Evolutionary conservation across 2,888 invertebrate species (phyloP), one percentile per base, ranked within the genome.

Genomic region (Exocentrus adspersus): DNA sequence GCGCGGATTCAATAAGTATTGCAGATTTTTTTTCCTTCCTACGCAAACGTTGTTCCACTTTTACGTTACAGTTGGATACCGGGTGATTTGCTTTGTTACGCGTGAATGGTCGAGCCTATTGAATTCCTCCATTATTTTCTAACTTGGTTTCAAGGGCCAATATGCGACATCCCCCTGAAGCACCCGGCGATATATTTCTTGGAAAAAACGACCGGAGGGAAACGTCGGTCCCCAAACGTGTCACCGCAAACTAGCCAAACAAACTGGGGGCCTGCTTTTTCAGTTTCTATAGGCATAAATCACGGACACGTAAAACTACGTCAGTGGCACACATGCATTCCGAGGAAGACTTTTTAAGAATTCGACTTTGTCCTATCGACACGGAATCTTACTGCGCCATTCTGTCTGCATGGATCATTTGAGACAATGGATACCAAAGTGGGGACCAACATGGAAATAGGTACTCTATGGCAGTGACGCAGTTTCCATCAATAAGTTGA

Each of bases 271-370:
- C 45, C 43, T 46, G 30, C 48, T 57, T 62, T 65, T 59, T 51
- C 52, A 50, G 54, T 58, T 57, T 42, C 24, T 21, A n/a, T n/a
- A 30, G 62, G 46, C 58, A 69, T 69, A 69, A 69, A 69, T 69
- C 69, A 69, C 65, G 60, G 62, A 62, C 67, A 60, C 65, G 56
- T 62, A n/a, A n/a, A 60, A 63, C 64, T 62, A 65, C 57, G 69
- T 69, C 67, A 67, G 64, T 60, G 54, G 59, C 63, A 67, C 69
- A 67, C 65, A 69, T 69, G 69, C 69, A 69, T 60, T 67, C 60
- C 62, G 53, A 48, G 20, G 52, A 32, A 52, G 37, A 9, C 51
- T 20, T 53, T 32, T 37, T 43, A 53, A 54, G 50, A 32, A 60
- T 60, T 54, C 60, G 42, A 28, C n/a, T n/a, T n/a, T n/a, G n/a